Evolutionary conservation across 1,140 invertebrate species (phyloP), one percentile per base, ranked within the genome.

Genomic region (Hermetia illucens): DNA sequence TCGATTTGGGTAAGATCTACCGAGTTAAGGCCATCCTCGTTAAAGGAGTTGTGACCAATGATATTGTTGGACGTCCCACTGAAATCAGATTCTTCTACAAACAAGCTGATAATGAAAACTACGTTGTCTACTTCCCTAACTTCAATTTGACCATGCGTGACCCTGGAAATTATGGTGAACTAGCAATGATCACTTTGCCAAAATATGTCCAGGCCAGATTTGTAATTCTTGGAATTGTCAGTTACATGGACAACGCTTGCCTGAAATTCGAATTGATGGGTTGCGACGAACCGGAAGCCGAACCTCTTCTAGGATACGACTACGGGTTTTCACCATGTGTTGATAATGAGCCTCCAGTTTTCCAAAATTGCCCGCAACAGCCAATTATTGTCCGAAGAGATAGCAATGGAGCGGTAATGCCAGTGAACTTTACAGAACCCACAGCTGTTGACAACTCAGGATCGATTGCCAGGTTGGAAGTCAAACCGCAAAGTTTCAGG

Each of bases 1-100:
- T 97, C 9, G 91, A 97, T 63, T 68, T 97, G 33, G 90, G 90
- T 34, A 77, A 82, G 63, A 78, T 93, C 10, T 85, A 81, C 52
- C 71, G 88, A 48, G 82, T 96, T 1, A 95, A 92, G 64, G 84
- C 83, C 3, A 88, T 93, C 47, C 62, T 93, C 18, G 85, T 93
- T 0, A 91, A 92, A 64, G 90, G 90, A 36, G 89, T 94, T 10
- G 84, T 94, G 3, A 93, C 89, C 1, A 92, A 91, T 46, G 89
- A 93, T 51, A 89, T 93, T 35, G 89, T 93, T 9, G 90, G 90
- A 38, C 70, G 90, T 39, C 89, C 90, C 5, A 95, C 89, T 0
- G 90, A 95, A 70, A 89, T 96, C 38, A 70, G 92, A 40, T 91
- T 96, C 64, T 96, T 96, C 70, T 96, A 96, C 58, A 96, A 96